Conservation (phyloP, 1,140 invertebrate genomes). For the Drosophila neocordata region DNA sequence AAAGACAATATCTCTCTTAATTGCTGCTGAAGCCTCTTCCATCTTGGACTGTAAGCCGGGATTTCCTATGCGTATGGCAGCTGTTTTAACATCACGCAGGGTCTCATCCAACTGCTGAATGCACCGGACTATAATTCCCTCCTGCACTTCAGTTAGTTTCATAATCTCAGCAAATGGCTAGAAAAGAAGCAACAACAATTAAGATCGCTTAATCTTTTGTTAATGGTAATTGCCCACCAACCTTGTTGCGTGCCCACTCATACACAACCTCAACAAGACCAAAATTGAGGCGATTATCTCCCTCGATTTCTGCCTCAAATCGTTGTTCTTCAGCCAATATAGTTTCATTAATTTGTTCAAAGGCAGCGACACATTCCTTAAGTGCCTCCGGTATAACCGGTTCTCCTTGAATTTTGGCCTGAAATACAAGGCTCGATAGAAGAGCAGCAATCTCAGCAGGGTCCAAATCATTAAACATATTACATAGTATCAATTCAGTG, state of each 20-base stretch:
- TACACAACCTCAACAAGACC: conserved; percentile 96
- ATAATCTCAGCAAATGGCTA: conserved; percentile 96
- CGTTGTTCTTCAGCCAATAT: conserved; percentile 70
- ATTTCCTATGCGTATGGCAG: conserved; percentile 96
- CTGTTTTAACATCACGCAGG: conserved; percentile 95
- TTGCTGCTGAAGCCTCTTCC: conserved; percentile 95
- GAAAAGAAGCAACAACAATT: background rate
- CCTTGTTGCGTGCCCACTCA: conserved; percentile 96
- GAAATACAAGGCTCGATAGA: conserved; percentile 95
- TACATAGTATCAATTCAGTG: conserved; percentile 97
- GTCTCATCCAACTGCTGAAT: conserved; percentile 98
- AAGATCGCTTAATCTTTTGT: conserved; percentile 43
- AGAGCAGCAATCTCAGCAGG: conserved; percentile 96
- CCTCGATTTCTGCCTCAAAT: conserved; percentile 56
- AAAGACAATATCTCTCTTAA: conserved; percentile 99
- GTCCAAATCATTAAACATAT: conserved; percentile 92
- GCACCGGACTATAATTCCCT: conserved; percentile 98
- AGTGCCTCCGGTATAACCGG: conserved; percentile 84
- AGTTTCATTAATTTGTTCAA: conserved; percentile 73
- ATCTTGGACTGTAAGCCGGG: conserved; percentile 95
- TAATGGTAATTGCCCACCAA: conserved; percentile 69
- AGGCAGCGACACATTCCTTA: conserved; percentile 74
- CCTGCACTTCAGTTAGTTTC: conserved; percentile 96
- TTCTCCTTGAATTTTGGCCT: conserved; percentile 88
- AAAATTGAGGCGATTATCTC: conserved; percentile 90